Evolutionary conservation across 2,113 vertebrate genomes (phyloP).

Genomic region (Menidia beryllina): DNA sequence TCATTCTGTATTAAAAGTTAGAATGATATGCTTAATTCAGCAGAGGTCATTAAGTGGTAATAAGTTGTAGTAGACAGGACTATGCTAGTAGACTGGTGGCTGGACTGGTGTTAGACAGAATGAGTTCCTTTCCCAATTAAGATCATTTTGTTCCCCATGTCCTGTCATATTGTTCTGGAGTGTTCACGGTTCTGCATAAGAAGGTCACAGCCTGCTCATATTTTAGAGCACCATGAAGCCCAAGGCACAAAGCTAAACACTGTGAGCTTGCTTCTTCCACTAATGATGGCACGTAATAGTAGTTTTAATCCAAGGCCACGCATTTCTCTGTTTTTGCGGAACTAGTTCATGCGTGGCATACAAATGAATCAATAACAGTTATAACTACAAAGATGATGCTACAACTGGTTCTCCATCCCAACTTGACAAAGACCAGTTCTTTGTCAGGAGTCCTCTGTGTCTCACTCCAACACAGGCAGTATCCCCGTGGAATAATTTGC

Average conservation of each 20-base stretch:
- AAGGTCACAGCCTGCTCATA: slow-evolving; percentile 65
- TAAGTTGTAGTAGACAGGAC: slow-evolving; percentile 50
- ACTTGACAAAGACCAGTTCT: neutral
- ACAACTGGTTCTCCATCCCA: neutral
- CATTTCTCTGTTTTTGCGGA: slow-evolving; percentile 13
- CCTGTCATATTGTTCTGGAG: slow-evolving; percentile 70
- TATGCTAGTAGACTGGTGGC: slow-evolving; percentile 68
- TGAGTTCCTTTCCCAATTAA: slow-evolving; percentile 76
- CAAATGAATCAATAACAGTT: slow-evolving; percentile 4
- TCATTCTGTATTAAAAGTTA: slow-evolving; percentile 46
- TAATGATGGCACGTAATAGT: slow-evolving; percentile 65
- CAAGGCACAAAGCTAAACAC: slow-evolving; percentile 56
- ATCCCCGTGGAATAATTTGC: too few relatives aligned
- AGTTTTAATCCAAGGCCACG: slow-evolving; percentile 48
- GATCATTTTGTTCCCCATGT: slow-evolving; percentile 70
- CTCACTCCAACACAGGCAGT: too few relatives aligned
- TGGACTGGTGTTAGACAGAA: slow-evolving; percentile 70
- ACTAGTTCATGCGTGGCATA: neutral
- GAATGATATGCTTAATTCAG: slow-evolving; percentile 71
- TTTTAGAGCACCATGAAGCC: slow-evolving; percentile 71
- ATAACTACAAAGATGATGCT: slow-evolving; percentile 5
- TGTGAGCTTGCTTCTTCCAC: slow-evolving; percentile 51
- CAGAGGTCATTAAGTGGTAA: slow-evolving; percentile 73
- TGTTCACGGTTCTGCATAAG: slow-evolving; percentile 45
- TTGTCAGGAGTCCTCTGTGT: neutral